Conservation (phyloP, 1,140 invertebrate genomes). For the Ips nitidus region DNA sequence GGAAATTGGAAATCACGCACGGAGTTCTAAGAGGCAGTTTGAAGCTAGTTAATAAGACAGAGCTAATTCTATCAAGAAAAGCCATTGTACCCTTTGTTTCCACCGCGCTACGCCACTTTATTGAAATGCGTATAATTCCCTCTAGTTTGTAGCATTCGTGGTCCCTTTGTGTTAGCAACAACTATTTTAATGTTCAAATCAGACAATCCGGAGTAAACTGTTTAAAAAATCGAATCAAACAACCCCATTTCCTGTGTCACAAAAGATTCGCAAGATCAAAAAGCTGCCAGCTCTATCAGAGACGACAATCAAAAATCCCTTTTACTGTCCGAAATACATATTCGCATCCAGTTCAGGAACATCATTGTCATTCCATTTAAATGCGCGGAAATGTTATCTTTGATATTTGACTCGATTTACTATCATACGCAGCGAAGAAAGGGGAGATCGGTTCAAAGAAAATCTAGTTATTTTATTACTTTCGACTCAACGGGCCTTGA, state of each 20-base stretch:
- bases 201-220: no score
- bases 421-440: constrained; percentile 21
- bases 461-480: constrained; percentile 34
- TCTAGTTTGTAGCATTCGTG: not conserved
- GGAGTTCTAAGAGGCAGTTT: constrained; percentile 46
- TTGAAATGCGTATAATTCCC: constrained; percentile 13
- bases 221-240: no score
- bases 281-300: no score
- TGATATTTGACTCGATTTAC: constrained; percentile 32
- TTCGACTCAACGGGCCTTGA: constrained; percentile 25
- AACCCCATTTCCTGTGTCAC: no score
- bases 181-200: no score
- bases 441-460: constrained; percentile 21
- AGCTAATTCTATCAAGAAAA: constrained; percentile 45
- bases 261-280: no score
- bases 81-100: constrained; percentile 41
- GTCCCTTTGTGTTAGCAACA: not conserved
- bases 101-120: constrained; percentile 18
- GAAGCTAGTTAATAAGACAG: constrained; percentile 48
- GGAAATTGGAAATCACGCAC: constrained; percentile 52
- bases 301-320: constrained; percentile 2
- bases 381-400: constrained; percentile 21
- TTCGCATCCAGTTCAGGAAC: constrained; percentile 14
- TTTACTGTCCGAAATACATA: constrained; percentile 4
- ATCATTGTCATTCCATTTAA: constrained; percentile 26